Conservation (phyloP, 1,140 invertebrate genomes). For the Araneus ventricosus region DNA sequence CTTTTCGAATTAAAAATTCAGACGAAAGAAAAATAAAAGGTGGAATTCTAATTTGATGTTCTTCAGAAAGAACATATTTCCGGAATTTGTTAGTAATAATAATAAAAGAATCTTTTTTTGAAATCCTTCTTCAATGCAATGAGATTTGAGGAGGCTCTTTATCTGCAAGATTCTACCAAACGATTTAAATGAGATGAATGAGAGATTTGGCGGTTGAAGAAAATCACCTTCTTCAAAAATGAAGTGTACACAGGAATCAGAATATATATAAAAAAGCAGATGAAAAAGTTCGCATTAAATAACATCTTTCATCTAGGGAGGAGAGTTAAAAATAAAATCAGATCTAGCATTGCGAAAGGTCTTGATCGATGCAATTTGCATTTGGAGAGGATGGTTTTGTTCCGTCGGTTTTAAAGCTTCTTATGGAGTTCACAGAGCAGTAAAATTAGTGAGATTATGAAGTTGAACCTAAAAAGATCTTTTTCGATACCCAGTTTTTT, state of each 20-base stretch:
- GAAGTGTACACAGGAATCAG: neutral
- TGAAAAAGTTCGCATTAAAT: neutral
- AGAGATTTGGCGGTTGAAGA: neutral
- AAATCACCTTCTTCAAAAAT: constrained; percentile 22
- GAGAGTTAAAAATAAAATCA: neutral
- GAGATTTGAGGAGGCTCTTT: neutral
- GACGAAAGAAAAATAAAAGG: neutral
- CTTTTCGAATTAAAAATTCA: constrained; percentile 29
- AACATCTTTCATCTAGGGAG: neutral
- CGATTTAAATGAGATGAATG: neutral
- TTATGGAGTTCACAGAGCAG: neutral
- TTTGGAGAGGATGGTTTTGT: neutral
- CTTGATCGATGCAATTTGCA: neutral
- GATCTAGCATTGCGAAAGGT: neutral
- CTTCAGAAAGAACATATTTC: constrained; percentile 25
- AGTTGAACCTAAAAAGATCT: neutral
- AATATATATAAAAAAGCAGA: neutral
- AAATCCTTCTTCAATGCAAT: constrained; percentile 14
- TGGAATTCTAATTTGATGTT: neutral
- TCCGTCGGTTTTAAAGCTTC: neutral
- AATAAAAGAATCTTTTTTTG: neutral
- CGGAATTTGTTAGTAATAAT: constrained; percentile 40
- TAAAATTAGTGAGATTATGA: neutral
- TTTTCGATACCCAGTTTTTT: neutral
- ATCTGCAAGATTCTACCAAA: neutral